A percentile compares a stretch with the other conserved stretches of the same genome.
These are phyloP conservation scores for Enteromius fasciolatus DNA, from an alignment of 2,797 vertebrate species.

Conservation along the genomic window DNA sequence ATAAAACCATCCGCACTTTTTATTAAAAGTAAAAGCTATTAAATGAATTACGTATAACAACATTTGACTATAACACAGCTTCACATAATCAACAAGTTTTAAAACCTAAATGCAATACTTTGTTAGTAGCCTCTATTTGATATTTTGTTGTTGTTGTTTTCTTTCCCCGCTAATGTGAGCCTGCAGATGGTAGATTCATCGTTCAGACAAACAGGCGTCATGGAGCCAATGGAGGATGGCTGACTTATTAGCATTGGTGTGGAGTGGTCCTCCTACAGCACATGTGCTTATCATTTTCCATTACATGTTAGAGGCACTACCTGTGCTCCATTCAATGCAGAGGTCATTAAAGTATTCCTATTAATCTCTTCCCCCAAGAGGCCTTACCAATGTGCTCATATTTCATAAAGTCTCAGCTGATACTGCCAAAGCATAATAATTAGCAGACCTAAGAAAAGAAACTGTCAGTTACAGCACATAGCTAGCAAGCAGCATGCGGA, in stretches of 20 bases:
- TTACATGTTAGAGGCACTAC: slow-evolving; percentile 59
- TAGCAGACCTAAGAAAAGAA: slow-evolving; percentile 33
- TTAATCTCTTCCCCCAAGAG: slow-evolving; percentile 63
- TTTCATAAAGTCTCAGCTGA: slow-evolving; percentile 57
- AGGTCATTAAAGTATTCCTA: slow-evolving; percentile 65
- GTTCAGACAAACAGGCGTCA: neutral
- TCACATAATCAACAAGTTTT: neutral
- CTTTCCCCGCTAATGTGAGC: neutral
- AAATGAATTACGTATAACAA: neutral
- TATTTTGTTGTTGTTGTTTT: neutral
- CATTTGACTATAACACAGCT: neutral
- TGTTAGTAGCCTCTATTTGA: neutral
- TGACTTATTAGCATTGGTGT: slow-evolving; percentile 47
- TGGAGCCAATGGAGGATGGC: neutral
- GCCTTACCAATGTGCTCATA: slow-evolving; percentile 51
- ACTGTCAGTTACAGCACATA: slow-evolving; percentile 18
- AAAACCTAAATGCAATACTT: too few species aligned
- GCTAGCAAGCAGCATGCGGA: neutral
- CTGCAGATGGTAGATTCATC: neutral
- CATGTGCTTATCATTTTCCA: slow-evolving; percentile 56
- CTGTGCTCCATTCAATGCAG: slow-evolving; percentile 59
- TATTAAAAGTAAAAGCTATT: neutral
- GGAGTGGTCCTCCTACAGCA: slow-evolving; percentile 59
- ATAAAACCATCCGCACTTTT: too few species aligned
- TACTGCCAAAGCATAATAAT: slow-evolving; percentile 46